Conservation (phyloP, 2,113 vertebrate species). For the Pica pica region DNA sequence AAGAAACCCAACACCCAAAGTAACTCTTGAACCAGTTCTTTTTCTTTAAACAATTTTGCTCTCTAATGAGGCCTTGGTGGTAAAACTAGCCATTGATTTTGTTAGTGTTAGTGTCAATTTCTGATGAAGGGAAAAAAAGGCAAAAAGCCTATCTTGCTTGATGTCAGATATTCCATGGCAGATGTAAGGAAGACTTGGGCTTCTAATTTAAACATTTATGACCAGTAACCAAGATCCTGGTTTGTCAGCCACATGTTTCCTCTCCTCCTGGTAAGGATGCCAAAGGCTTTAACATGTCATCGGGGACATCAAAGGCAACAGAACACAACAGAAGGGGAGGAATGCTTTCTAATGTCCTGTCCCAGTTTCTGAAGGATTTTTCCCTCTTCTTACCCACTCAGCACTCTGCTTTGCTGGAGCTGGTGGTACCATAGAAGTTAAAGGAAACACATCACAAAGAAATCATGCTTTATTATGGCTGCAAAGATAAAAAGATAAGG, state of each 20-base stretch:
- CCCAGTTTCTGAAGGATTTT: neutral
- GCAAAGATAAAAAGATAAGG: slow-evolving; percentile 4
- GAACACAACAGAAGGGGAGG: neutral
- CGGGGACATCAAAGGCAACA: neutral
- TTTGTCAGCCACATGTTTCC: neutral
- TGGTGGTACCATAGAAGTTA: neutral
- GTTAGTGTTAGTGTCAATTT: neutral
- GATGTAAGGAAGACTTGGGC: neutral
- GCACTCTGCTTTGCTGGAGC: neutral
- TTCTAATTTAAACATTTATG: neutral
- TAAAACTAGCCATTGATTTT: neutral
- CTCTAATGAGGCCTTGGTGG: neutral
- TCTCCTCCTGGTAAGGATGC: neutral
- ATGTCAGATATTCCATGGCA: neutral
- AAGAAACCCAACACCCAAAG: neutral
- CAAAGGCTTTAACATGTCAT: neutral
- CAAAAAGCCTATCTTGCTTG: neutral
- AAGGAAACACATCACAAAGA: neutral
- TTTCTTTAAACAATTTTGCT: neutral
- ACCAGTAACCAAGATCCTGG: neutral
- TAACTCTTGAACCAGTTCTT: neutral
- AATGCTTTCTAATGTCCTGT: neutral
- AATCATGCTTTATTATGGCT: neutral
- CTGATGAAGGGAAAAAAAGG: neutral
- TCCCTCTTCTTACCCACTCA: neutral